phyloP scores from a whole-genome alignment of 2,888 invertebrate genomes.

The Dilophus febrilis region DNA sequence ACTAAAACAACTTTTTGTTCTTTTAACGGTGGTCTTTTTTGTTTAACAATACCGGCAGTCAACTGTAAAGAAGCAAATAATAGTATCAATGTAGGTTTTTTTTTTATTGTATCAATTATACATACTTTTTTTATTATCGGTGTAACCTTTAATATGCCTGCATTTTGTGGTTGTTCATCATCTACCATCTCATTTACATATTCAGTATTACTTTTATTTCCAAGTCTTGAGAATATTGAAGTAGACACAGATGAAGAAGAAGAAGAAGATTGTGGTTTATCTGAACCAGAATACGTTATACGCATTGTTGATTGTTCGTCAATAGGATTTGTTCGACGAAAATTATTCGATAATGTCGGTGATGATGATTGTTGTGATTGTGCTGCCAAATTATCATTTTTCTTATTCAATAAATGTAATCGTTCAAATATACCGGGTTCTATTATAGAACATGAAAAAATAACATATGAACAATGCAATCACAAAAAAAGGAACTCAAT shows the following conservation, averaged over 20 bases:
- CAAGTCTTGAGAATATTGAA: constrained; percentile 27
- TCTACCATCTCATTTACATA: constrained; percentile 5
- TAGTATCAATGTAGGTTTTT: background rate
- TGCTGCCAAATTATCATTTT: background rate
- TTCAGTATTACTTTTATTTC: constrained; percentile 16
- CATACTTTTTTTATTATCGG: constrained; percentile 10
- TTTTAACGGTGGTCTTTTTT: constrained; percentile 15
- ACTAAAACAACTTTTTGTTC: constrained; percentile 27
- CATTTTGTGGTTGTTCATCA: constrained; percentile 2
- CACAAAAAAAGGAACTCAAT: too few species aligned
- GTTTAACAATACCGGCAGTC: constrained; percentile 17
- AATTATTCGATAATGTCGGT: constrained; percentile 6
- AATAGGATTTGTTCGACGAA: background rate
- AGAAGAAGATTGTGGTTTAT: constrained; percentile 16
- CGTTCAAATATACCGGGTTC: constrained; percentile 23
- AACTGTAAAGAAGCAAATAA: constrained; percentile 10
- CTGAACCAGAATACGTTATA: constrained; percentile 17
- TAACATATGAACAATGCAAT: too few species aligned
- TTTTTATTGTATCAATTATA: background rate
- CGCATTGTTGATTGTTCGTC: constrained; percentile 13
- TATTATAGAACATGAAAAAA: too few species aligned
- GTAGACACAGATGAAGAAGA: too few species aligned
- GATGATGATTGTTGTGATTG: constrained; percentile 1
- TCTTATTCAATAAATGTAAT: constrained; percentile 8
- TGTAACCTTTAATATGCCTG: constrained; percentile 24